Base-by-base conservation (phyloP, 2,888 invertebrate genomes). In the Teinopalpus imperialis region DNA sequence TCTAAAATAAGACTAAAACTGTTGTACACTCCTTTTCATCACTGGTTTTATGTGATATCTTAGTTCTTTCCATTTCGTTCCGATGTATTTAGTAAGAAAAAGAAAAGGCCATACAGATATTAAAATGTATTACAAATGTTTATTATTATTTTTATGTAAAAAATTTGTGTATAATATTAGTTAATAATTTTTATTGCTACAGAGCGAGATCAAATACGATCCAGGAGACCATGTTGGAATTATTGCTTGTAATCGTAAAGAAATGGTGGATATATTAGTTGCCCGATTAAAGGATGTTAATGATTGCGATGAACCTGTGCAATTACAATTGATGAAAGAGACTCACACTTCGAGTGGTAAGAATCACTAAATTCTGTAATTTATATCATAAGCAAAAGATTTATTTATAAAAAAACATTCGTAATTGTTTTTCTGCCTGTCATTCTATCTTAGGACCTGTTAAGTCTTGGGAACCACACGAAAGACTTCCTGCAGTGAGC, bases 181-280 rank as follows among this genome's bases (percentile, higher is more conserved):
- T n/a, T n/a, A n/a, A n/a, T n/a, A n/a, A n/a, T n/a, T n/a, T n/a
- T n/a, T n/a, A n/a, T n/a, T n/a, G n/a, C n/a, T n/a, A 20, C 59
- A 90, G 89, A 74, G 69, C 60, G 90, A 91, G 61, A 81, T 94
- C 12, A 78, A 89, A 16, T 98, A 97, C 63, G 92, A 93, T 45
- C 97, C 98, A 0, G 98, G 98, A 0, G 98, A 98, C 77, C 98
- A 98, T 72, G 93, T 98, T 20, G 98, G 97, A 5, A 95, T 98
- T 44, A 94, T 95, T 66, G 94, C 98, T 0, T 93, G 93, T 56
- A 98, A 98, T 78, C 90, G 93, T 36, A 82, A 88, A 4, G 94
- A 95, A 48, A 71, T 97, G 23, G 97, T 98, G 0, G 93, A 96
- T 39, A 93, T 91, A 21, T 91, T 98, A 45, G 72, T 98, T 26